These are phyloP conservation scores for Torymus tubicola DNA, from an alignment of 2,888 invertebrate genomes.

Conservation along the genomic window DNA sequence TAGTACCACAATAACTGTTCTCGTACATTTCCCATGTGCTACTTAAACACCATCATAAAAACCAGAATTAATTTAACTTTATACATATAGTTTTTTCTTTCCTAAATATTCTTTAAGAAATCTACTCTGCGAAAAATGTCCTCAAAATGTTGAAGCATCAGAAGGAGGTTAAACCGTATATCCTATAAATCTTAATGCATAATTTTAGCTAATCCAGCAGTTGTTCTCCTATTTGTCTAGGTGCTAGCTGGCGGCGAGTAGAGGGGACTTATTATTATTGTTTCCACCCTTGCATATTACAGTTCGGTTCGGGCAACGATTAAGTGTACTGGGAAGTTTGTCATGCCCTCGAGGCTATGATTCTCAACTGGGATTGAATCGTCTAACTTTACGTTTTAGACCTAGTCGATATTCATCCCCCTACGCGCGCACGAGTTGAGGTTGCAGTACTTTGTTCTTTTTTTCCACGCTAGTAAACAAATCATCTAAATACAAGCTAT, in stretches of 20 bases:
- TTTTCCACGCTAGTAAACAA: not conserved
- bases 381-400: conserved; percentile 45
- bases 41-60: too few species aligned
- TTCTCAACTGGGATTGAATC: conserved; percentile 62
- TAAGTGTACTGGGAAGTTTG: conserved; percentile 70
- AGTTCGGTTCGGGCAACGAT: conserved; percentile 70
- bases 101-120: too few species aligned
- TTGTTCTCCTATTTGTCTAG: conserved; percentile 70
- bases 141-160: not conserved
- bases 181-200: conserved; percentile 71
- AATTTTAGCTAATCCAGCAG: conserved; percentile 72
- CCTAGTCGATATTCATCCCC: conserved; percentile 11
- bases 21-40: too few species aligned
- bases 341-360: conserved; percentile 67
- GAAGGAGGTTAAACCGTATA: conserved; percentile 40
- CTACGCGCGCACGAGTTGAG: not conserved
- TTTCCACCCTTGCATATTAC: conserved; percentile 74
- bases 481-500: too few species aligned
- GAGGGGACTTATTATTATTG: conserved; percentile 69
- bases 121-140: not conserved
- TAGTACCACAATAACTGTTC: too few species aligned
- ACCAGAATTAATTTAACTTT: too few species aligned
- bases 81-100: too few species aligned
- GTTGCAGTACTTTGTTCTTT: not conserved
- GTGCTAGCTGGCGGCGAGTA: conserved; percentile 54